phyloP scores from a whole-genome alignment of 2,888 invertebrate genomes.

The Eudemis profundana region DNA sequence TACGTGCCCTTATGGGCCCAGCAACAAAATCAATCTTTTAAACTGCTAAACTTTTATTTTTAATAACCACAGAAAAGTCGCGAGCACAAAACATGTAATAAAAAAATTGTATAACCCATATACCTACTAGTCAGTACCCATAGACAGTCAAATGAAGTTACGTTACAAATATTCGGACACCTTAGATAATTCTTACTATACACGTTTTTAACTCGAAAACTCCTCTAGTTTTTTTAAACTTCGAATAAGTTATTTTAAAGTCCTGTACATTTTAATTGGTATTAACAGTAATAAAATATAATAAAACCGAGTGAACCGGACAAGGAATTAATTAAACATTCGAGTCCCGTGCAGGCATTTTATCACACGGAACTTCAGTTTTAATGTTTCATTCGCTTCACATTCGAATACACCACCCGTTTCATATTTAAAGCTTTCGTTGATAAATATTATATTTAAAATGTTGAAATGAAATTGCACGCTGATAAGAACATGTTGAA shows the following conservation, averaged over 20 bases:
- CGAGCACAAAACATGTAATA: too few relatives aligned
- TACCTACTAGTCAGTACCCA: too few relatives aligned
- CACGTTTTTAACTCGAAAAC: too few relatives aligned
- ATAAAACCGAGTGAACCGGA: slow-evolving; percentile 20
- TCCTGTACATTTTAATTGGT: neutral
- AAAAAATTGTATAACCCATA: too few relatives aligned
- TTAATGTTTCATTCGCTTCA: slow-evolving; percentile 47
- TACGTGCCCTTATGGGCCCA: too few relatives aligned
- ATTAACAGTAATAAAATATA: slow-evolving; percentile 17
- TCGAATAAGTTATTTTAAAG: neutral
- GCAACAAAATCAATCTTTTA: too few relatives aligned
- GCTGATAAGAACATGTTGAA: slow-evolving; percentile 23
- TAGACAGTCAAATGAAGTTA: too few relatives aligned
- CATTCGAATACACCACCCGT: slow-evolving; percentile 44
- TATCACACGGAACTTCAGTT: slow-evolving; percentile 42
- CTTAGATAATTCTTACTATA: too few relatives aligned
- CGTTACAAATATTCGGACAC: too few relatives aligned
- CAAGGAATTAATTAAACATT: slow-evolving; percentile 31
- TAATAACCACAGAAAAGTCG: too few relatives aligned
- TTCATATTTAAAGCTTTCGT: slow-evolving; percentile 45
- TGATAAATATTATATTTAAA: slow-evolving; percentile 35
- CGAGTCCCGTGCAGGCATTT: slow-evolving; percentile 33
- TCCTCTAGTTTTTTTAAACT: too few relatives aligned
- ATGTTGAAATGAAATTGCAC: slow-evolving; percentile 6
- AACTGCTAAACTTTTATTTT: too few relatives aligned